Evolutionary conservation across 2,888 invertebrate genomes (phyloP).

Genomic region (Apodemia mormo): DNA sequence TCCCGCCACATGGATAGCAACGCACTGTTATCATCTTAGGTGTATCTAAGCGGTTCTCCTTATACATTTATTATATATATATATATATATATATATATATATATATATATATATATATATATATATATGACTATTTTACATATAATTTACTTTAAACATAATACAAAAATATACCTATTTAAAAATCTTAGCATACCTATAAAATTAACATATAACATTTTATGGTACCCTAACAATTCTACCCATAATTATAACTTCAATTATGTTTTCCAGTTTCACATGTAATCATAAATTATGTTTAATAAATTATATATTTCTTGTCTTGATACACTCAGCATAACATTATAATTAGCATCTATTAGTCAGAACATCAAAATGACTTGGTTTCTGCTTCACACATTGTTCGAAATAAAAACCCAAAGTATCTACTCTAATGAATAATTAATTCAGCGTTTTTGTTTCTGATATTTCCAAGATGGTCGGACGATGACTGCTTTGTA

Average conservation of each 20-base stretch:
- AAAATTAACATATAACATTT: background rate
- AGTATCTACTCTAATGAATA: constrained; percentile 1
- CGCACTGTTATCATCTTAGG: too few species aligned
- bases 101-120: too few species aligned
- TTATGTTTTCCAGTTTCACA: constrained; percentile 4
- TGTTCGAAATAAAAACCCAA: constrained; percentile 1
- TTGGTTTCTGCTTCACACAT: constrained; percentile 14
- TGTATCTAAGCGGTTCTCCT: too few species aligned
- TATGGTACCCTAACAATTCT: background rate
- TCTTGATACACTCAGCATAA: constrained; percentile 9
- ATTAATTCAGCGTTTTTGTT: constrained; percentile 7
- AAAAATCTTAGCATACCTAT: too few species aligned
- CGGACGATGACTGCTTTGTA: background rate
- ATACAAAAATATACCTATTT: too few species aligned
- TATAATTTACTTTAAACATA: too few species aligned
- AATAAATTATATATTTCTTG: constrained; percentile 11
- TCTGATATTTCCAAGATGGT: background rate
- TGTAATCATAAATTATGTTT: constrained; percentile 8
- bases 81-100: too few species aligned
- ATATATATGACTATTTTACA: too few species aligned
- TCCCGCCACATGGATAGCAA: too few species aligned
- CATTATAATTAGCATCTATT: constrained; percentile 9
- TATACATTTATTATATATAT: too few species aligned
- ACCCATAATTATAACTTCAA: background rate
- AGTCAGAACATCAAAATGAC: background rate